A percentile compares a stretch with the other conserved stretches of the same genome.
Evolutionary conservation across 2,797 vertebrate species (phyloP).

Genomic region (Coreius guichenoti): DNA sequence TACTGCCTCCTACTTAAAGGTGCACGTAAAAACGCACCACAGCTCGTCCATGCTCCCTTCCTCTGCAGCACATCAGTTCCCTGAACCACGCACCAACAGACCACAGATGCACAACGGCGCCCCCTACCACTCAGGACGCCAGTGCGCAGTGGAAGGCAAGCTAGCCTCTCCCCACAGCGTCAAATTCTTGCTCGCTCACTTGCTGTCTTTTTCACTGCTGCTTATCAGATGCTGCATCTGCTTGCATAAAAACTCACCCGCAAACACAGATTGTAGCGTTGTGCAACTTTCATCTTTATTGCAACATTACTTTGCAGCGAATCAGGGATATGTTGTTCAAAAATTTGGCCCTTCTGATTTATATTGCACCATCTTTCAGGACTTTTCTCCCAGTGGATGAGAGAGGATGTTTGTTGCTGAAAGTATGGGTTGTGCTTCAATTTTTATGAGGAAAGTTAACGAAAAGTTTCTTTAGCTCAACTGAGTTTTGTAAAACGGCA

Average conservation of each 20-base stretch:
- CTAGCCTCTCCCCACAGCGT: conserved; percentile 73
- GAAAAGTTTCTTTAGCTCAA: neutral
- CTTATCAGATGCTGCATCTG: conserved; percentile 63
- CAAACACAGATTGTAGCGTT: conserved; percentile 38
- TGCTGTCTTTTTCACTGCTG: conserved; percentile 62
- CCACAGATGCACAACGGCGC: conserved; percentile 96
- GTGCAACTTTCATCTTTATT: conserved; percentile 43
- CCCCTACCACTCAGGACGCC: conserved; percentile 99
- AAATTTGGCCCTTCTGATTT: neutral
- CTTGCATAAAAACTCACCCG: conserved; percentile 61
- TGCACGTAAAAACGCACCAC: conserved; percentile 99
- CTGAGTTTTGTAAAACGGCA: neutral
- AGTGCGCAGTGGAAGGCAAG: conserved; percentile 99
- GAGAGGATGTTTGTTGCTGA: neutral
- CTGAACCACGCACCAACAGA: conserved; percentile 88
- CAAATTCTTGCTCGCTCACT: conserved; percentile 72
- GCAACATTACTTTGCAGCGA: neutral
- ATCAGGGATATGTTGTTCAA: neutral
- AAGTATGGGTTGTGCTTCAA: neutral
- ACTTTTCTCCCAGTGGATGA: neutral
- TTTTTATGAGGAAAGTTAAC: neutral
- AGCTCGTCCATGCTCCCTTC: conserved; percentile 85
- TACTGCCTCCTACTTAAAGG: conserved; percentile 99
- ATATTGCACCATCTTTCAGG: neutral
- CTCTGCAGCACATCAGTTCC: conserved; percentile 83